These are phyloP conservation scores for Pseudochaenichthys georgianus DNA, from an alignment of 2,797 vertebrate species.

Conservation along the genomic window DNA sequence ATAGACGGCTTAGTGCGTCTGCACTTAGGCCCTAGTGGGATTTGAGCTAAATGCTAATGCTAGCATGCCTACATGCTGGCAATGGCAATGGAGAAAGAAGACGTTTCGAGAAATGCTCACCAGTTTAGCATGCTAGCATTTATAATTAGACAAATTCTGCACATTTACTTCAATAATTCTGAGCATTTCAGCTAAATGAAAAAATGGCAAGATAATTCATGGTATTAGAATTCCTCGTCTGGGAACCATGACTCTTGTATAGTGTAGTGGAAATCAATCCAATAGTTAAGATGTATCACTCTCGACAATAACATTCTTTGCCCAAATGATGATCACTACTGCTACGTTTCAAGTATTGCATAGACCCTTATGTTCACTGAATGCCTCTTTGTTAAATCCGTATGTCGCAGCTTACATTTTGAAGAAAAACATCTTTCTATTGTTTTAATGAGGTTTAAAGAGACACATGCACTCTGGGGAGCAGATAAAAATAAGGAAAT, in stretches of 20 bases:
- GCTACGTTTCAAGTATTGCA: not conserved
- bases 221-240: no score
- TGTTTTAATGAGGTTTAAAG: slow-evolving; percentile 14
- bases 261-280: no score
- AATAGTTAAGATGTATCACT: not conserved
- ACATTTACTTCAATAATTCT: no score
- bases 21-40: no score
- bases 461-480: slow-evolving; percentile 9
- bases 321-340: no score
- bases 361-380: not conserved
- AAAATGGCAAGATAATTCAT: no score
- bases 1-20: not conserved
- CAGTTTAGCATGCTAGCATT: not conserved
- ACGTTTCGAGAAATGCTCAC: not conserved
- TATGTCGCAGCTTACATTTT: not conserved
- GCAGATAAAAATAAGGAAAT: slow-evolving; percentile 5
- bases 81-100: not conserved
- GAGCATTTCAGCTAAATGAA: no score
- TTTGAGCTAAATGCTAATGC: not conserved
- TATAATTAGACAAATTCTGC: not conserved
- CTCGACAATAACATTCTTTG: not conserved
- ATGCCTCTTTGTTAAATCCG: not conserved
- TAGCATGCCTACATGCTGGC: not conserved
- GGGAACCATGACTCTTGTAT: no score
- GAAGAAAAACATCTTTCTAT: not conserved